Percentiles rank a stretch among this genome's conserved stretches.
Conservation (phyloP, 2,888 invertebrate species). For the Zaprionus bogoriensis region DNA sequence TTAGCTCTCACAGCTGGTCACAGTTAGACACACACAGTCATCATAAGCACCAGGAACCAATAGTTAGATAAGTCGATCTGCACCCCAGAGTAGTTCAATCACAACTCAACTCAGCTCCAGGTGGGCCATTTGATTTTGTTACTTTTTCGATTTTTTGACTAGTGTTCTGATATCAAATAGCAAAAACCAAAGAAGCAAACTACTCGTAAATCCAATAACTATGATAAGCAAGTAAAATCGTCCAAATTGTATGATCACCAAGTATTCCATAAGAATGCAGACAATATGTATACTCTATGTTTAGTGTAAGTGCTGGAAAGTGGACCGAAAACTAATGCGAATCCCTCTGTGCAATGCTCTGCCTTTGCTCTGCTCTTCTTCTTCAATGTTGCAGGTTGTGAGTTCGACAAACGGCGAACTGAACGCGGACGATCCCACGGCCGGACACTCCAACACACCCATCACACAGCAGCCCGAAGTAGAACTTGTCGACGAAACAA, state of each 20-base stretch:
- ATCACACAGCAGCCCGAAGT: slow-evolving; percentile 97
- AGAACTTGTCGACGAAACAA: slow-evolving; percentile 98
- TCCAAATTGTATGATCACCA: slow-evolving; percentile 42
- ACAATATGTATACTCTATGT: slow-evolving; percentile 56
- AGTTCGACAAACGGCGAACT: slow-evolving; percentile 98
- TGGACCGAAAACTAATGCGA: slow-evolving; percentile 31
- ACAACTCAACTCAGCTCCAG: slow-evolving; percentile 25
- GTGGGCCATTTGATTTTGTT: slow-evolving; percentile 40
- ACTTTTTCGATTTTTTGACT: slow-evolving; percentile 40
- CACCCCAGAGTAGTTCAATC: slow-evolving; percentile 34
- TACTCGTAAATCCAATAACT: slow-evolving; percentile 1
- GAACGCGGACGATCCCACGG: slow-evolving; percentile 97
- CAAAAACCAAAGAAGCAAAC: background rate
- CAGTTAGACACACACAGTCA: too few species aligned
- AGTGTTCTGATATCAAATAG: slow-evolving; percentile 28
- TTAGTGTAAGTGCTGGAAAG: slow-evolving; percentile 52
- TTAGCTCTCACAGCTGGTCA: too few species aligned
- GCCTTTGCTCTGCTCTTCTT: slow-evolving; percentile 20
- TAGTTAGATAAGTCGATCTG: slow-evolving; percentile 10
- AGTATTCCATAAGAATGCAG: slow-evolving; percentile 38
- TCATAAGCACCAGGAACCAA: background rate
- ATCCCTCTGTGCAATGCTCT: slow-evolving; percentile 6
- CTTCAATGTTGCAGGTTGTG: slow-evolving; percentile 89
- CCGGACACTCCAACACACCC: slow-evolving; percentile 98
- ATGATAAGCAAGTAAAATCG: background rate